Conservation (phyloP, 1,140 invertebrate genomes). For the Penaeus vannamei region DNA sequence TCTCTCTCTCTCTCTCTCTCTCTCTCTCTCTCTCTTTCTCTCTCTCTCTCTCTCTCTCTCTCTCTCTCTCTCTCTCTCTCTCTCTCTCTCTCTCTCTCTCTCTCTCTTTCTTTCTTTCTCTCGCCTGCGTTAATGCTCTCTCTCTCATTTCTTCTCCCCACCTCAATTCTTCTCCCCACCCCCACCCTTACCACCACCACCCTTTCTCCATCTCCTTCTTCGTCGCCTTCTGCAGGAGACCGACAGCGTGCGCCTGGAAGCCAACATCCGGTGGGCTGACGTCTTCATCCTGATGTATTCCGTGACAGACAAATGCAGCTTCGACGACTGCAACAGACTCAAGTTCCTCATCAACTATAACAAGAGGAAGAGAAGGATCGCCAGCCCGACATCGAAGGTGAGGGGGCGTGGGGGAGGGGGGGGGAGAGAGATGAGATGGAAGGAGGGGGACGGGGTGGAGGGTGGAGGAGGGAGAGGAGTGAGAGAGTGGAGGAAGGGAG, state of each 20-base stretch:
- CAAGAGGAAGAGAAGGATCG: slow-evolving; percentile 79
- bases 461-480: too few species aligned
- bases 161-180: slow-evolving; percentile 26
- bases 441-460: too few species aligned
- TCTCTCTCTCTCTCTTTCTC: too few species aligned
- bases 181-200: neutral
- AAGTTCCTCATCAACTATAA: slow-evolving; percentile 86
- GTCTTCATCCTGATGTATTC: slow-evolving; percentile 73
- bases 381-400: slow-evolving; percentile 73
- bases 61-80: too few species aligned
- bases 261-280: slow-evolving; percentile 81
- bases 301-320: slow-evolving; percentile 72
- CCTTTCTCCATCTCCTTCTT: neutral
- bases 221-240: slow-evolving; percentile 14
- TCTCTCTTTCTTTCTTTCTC: too few species aligned
- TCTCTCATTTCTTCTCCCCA: neutral
- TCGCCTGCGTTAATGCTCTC: neutral
- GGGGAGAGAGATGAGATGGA: neutral
- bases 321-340: slow-evolving; percentile 80
- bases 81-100: too few species aligned
- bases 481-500: too few species aligned
- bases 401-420: slow-evolving; percentile 30
- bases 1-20: too few species aligned
- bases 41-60: too few species aligned
- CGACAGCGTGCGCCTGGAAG: slow-evolving; percentile 81